phyloP scores from a whole-genome alignment of 92 coral and sea anemone species.

The Palythoa caribaeorum region DNA sequence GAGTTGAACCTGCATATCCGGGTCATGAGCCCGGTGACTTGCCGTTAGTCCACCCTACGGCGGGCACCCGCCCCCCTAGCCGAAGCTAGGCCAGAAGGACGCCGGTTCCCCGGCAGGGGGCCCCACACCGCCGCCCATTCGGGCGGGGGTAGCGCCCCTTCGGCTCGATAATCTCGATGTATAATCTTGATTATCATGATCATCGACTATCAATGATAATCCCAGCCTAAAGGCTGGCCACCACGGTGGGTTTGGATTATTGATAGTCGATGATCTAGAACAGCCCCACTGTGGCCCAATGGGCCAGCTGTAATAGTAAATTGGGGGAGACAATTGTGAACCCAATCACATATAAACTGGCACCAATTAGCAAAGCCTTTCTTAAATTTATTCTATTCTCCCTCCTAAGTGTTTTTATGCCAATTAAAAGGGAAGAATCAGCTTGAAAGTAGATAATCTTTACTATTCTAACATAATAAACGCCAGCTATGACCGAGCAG shows the following conservation, averaged over 20 bases:
- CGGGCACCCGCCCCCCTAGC: constrained; percentile 48
- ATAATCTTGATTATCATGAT: constrained; percentile 22
- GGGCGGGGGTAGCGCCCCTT: constrained; percentile 38
- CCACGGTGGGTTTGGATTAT: constrained; percentile 1
- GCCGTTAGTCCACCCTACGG: constrained; percentile 85
- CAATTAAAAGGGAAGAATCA: constrained; percentile 62
- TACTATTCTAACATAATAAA: constrained; percentile 87
- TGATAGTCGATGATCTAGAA: constrained; percentile 36
- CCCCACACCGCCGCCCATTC: constrained; percentile 11
- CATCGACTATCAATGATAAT: not conserved
- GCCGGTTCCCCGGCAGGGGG: constrained; percentile 27
- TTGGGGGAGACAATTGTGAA: constrained; percentile 75
- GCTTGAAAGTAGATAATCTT: constrained; percentile 84
- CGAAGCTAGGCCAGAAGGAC: constrained; percentile 24
- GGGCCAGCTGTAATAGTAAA: constrained; percentile 70
- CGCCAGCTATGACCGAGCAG: constrained; percentile 87
- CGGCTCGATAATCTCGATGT: too few species aligned
- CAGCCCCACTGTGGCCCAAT: constrained; percentile 75
- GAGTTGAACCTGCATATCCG: constrained; percentile 93
- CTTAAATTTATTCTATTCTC: constrained; percentile 78
- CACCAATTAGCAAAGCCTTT: constrained; percentile 78
- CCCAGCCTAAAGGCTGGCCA: too few species aligned
- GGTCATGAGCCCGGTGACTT: constrained; percentile 92
- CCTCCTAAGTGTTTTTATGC: constrained; percentile 69
- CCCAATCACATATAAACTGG: constrained; percentile 74